A percentile compares a stretch with the other conserved stretches of the same genome.
phyloP scores from a whole-genome alignment of 2,888 invertebrate species.

The Acrocyrtus sp. region DNA sequence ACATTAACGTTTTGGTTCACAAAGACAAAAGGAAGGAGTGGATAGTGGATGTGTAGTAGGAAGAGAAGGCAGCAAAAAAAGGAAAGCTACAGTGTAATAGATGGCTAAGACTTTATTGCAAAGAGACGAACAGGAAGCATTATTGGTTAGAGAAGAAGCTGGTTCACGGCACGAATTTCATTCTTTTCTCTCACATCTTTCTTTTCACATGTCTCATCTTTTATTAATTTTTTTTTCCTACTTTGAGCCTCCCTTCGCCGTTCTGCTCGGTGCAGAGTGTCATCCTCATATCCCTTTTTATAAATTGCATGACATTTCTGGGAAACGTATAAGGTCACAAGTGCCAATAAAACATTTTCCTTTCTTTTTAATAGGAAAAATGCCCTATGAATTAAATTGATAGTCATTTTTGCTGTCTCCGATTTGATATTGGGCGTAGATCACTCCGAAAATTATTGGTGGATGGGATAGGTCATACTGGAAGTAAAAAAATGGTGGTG shows the following conservation, averaged over 20 bases:
- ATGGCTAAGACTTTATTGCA: no score
- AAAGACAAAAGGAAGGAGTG: neutral
- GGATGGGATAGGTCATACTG: neutral
- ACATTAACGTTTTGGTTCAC: neutral
- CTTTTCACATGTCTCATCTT: slow-evolving; percentile 27
- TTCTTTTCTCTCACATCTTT: neutral
- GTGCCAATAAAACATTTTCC: slow-evolving; percentile 34
- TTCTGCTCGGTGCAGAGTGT: no score
- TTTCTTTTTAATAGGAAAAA: neutral
- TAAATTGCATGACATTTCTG: slow-evolving; percentile 8
- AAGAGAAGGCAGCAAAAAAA: no score
- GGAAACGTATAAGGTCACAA: slow-evolving; percentile 31
- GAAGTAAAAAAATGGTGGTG: neutral
- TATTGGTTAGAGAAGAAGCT: neutral
- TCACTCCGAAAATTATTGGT: slow-evolving; percentile 15
- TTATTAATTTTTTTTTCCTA: slow-evolving; percentile 37
- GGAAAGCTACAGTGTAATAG: no score
- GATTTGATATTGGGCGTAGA: neutral
- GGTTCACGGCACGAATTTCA: no score
- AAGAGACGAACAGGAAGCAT: neutral
- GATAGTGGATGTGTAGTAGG: no score
- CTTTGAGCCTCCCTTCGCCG: no score
- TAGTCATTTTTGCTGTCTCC: no score
- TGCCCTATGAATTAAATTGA: neutral
- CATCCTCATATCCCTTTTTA: slow-evolving; percentile 6